Base-by-base conservation (phyloP, 2,113 vertebrate species). In the Lepus americanus region DNA sequence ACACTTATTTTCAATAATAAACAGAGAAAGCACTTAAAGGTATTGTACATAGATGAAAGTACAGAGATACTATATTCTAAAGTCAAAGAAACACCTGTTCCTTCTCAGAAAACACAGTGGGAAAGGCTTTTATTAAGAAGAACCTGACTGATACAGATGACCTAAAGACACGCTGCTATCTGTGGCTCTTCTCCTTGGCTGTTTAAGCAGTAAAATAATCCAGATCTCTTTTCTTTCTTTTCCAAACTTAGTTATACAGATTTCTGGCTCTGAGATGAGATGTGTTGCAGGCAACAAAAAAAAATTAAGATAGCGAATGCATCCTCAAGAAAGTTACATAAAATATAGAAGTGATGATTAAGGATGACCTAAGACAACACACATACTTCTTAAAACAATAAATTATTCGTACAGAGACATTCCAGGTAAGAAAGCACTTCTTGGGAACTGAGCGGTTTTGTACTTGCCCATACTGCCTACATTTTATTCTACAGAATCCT, bases 401-500 rank as follows among this genome's bases (percentile, higher is more conserved):
- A 83, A n/a, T 36, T 31, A 55, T 31, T 2, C 29, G 12, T 59
- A 73, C 22, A 9, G 39, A 90, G 16, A 74, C 19, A 19, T 94
- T 92, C 84, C 55, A 77, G 51, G 69, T 29, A 86, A 73, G 66
- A 36, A 92, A 92, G 64, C 20, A 31, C 55, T 82, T 92, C 16
- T 51, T 27, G 29, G 55, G 6, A n/a, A 51, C 9, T n/a, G n/a
- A 83, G 36, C 73, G 53, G 69, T 64, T 93, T 89, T 39, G 14
- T 61, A 49, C 31, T 84, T 77, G 9, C 14, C 69, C 9, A 16
- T 51, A 44, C 22, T 44, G 61, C 63, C 31, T 74, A 27, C 17
- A 39, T 49, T 70, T 86, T 81, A 61, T 44, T 92, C 61, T 59
- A 13, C 9, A 25, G 25, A 84, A 72, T 92, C 94, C 94, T 76